Evolutionary conservation across 2,113 vertebrate genomes (phyloP).

Genomic region (Ochotona curzoniae): DNA sequence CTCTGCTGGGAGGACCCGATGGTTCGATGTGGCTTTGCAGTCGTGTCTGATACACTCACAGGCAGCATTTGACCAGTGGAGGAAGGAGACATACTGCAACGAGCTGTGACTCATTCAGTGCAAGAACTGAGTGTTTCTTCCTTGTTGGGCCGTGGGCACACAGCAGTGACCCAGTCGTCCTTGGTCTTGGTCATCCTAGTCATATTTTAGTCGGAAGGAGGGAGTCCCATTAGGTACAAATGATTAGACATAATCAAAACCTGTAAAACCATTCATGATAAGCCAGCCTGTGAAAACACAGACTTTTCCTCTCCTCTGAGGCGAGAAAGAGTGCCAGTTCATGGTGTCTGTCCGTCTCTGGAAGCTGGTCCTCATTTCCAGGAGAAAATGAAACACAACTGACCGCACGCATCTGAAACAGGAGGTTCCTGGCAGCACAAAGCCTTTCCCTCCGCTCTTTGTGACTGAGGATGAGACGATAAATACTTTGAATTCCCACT

Average conservation of each 20-base stretch:
- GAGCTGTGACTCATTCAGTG: background rate
- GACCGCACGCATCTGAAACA: background rate
- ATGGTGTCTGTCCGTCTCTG: background rate
- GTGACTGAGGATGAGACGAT: constrained; percentile 21
- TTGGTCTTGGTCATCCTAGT: background rate
- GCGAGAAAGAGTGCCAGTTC: background rate
- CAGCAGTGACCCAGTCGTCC: background rate
- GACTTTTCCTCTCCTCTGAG: background rate
- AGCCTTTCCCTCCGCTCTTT: background rate
- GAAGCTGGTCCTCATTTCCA: background rate
- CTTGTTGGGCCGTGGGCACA: background rate
- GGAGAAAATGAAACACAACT: constrained; percentile 36
- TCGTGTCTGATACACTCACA: background rate
- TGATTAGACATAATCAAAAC: background rate
- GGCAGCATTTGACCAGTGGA: background rate
- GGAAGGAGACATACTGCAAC: background rate
- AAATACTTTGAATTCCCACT: constrained; percentile 13
- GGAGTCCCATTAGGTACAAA: background rate
- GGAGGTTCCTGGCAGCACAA: constrained; percentile 65
- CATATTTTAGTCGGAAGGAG: background rate
- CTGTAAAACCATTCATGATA: background rate
- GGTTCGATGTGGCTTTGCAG: background rate
- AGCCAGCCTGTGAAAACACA: background rate
- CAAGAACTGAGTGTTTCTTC: background rate
- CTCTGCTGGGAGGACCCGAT: background rate